Conservation (phyloP, 53 echinoderm and acorn worm genomes). For the Holothuria scabra region DNA sequence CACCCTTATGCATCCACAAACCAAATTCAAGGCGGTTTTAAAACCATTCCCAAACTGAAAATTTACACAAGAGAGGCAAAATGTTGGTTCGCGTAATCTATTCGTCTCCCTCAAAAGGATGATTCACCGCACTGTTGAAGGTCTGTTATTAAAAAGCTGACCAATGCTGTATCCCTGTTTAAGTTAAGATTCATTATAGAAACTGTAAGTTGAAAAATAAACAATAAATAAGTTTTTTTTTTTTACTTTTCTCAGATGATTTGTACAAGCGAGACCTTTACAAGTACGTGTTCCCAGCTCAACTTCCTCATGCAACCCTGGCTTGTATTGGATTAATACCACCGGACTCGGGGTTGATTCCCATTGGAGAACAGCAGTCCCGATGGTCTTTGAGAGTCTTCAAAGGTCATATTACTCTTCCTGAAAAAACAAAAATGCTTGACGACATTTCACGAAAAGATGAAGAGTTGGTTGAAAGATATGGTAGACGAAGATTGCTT, state of each 20-base stretch:
- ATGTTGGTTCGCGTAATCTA: too few species aligned
- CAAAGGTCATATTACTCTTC: constrained; percentile 4
- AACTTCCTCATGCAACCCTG: constrained; percentile 7
- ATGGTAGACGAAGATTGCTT: not conserved
- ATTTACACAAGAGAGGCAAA: too few species aligned
- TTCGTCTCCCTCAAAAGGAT: too few species aligned
- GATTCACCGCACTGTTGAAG: too few species aligned
- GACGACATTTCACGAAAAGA: constrained; percentile 2
- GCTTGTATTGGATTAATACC: constrained; percentile 30
- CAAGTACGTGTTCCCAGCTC: constrained; percentile 9
- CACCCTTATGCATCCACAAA: too few species aligned
- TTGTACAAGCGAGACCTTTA: constrained; percentile 6
- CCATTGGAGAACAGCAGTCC: constrained; percentile 10
- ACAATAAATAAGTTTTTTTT: too few species aligned
- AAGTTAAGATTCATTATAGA: too few species aligned
- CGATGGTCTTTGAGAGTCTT: constrained; percentile 1
- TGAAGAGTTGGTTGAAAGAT: not conserved
- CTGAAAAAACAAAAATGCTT: not conserved
- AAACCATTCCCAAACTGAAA: too few species aligned
- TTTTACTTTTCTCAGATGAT: not conserved
- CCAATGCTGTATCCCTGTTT: too few species aligned
- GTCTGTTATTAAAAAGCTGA: too few species aligned
- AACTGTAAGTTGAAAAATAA: too few species aligned
- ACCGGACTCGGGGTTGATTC: constrained; percentile 11
- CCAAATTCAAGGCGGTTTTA: too few species aligned